Evolutionary conservation across 2,797 vertebrate species (phyloP), one percentile per base, ranked within the genome.

Genomic region (Chlorospingus flavigularis): DNA sequence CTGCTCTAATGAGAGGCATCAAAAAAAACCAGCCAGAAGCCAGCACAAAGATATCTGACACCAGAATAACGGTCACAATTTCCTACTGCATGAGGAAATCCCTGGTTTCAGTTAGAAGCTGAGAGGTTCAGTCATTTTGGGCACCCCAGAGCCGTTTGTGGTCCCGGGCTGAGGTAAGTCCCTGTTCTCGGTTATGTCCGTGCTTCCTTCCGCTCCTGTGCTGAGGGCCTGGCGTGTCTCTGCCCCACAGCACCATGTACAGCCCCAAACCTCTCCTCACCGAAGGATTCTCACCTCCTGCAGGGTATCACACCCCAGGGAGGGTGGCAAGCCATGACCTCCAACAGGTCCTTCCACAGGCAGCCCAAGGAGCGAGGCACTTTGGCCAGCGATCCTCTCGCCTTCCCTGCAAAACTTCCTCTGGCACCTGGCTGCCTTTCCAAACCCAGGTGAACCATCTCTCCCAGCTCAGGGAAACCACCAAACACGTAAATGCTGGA

Each of bases 1-100:
- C 86, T 67, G 68, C 37, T 76, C 30, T 76, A 87, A 74, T 8
- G 37, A 92, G 71, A 71, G 60, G 63, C 63, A 73, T 57, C 31
- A 42, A 43, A 72, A 71, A 70, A 61, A 72, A n/a, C 19, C 73
- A 43, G 17, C n/a, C 75, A 94, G 88, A 78, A 92, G 81, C 17
- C 78, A 91, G 65, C 62, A 73, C 0, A 71, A 89, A 89, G 95
- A 89, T 86, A 95, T 86, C 84, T 86, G 94, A 94, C 94, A 94
- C 93, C 94, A 89, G 86, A 67, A 77, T 67, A 95, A 95, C 92
- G 94, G 94, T 96, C 95, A 88, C 92, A 61, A 3, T 91, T 95
- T 96, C 95, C 94, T 90, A 25, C 20, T 63, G 75, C 3, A 50
- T 68, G 94, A 96, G 92, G 94, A 96, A 93, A 96, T 48, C 94